Evolutionary conservation across 2,113 vertebrate species (phyloP).

Genomic region (Brachyhypopomus occidentalis): DNA sequence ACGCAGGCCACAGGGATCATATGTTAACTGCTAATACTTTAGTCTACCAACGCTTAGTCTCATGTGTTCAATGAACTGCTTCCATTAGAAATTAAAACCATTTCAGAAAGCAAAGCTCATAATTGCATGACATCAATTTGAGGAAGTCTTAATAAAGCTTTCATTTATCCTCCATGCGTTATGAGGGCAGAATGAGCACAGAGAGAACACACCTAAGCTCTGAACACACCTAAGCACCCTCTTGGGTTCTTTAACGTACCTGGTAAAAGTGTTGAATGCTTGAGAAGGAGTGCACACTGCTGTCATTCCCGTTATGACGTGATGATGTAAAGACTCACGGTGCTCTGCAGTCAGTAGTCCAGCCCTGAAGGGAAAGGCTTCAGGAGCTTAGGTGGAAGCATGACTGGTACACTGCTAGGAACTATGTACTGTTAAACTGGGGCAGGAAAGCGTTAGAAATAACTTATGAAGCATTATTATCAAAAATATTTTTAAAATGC

Average conservation of each 20-base stretch:
- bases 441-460: background rate
- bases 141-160: constrained; percentile 31
- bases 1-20: constrained; percentile 58
- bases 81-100: constrained; percentile 42
- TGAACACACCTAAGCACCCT: constrained; percentile 7
- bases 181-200: constrained; percentile 29
- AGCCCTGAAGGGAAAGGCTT: background rate
- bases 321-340: background rate
- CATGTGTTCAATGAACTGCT: constrained; percentile 40
- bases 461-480: background rate
- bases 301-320: background rate
- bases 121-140: constrained; percentile 12
- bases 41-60: constrained; percentile 43
- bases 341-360: background rate
- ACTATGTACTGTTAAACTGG: background rate
- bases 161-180: constrained; percentile 24
- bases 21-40: constrained; percentile 60
- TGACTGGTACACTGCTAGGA: background rate
- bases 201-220: too few species aligned
- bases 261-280: background rate
- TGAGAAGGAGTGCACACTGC: background rate
- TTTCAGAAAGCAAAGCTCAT: constrained; percentile 32
- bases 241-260: background rate
- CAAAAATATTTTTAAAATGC: background rate
- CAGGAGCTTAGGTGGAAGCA: background rate